Conservation (phyloP, 2,113 vertebrate genomes). For the Notarius quadriscutis region DNA sequence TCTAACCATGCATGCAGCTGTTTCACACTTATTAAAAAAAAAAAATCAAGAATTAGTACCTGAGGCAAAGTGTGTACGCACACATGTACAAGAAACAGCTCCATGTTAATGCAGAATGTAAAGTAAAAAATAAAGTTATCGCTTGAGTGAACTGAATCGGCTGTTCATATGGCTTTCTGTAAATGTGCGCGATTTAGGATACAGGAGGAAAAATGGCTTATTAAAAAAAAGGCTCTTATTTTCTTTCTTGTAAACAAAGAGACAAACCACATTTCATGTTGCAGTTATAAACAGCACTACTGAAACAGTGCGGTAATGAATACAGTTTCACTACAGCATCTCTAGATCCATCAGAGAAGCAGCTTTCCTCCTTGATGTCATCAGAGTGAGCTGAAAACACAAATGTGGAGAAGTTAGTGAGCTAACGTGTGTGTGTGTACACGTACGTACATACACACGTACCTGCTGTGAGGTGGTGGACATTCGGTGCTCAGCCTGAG, state of each 20-base stretch:
- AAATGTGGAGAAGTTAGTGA: neutral
- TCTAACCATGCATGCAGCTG: neutral
- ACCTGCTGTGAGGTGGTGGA: constrained; percentile 82
- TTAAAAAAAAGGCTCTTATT: neutral
- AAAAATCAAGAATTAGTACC: too few relatives aligned
- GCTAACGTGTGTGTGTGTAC: neutral
- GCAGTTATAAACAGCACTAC: neutral
- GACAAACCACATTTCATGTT: neutral
- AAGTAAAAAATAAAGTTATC: too few relatives aligned
- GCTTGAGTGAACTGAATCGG: too few relatives aligned
- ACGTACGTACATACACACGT: neutral
- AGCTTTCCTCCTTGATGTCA: constrained; percentile 15
- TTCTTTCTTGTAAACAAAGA: neutral
- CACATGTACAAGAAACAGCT: too few relatives aligned
- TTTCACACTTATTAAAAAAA: neutral
- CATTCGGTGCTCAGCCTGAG: constrained; percentile 83
- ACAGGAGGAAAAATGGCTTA: neutral
- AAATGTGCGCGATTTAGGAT: neutral
- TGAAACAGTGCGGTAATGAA: neutral
- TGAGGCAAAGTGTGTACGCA: too few relatives aligned
- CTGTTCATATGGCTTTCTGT: too few relatives aligned
- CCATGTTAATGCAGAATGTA: too few relatives aligned
- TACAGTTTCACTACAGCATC: neutral
- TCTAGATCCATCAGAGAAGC: constrained; percentile 20
- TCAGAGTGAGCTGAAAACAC: neutral